Conservation (phyloP, 1,140 invertebrate species). For the Glossosoma conforme region DNA sequence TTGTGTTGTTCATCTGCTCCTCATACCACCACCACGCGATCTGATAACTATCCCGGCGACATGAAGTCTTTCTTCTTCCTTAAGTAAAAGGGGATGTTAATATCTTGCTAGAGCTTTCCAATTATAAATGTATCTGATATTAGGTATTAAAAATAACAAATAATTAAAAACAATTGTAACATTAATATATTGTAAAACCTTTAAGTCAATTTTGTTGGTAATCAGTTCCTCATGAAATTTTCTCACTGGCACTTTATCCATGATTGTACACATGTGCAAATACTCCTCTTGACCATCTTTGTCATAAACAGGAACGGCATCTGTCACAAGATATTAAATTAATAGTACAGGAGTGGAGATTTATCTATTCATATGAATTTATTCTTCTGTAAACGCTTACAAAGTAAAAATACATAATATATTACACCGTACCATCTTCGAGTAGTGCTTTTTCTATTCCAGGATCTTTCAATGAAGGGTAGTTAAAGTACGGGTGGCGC, state of each 20-base stretch:
- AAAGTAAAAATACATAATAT: not conserved
- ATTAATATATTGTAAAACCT: too few species aligned
- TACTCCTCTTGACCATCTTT: conserved; percentile 13
- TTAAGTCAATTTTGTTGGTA: conserved; percentile 15
- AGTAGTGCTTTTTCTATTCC: conserved; percentile 6
- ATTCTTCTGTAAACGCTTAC: not conserved
- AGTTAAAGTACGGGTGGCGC: conserved; percentile 17
- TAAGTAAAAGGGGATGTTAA: too few species aligned
- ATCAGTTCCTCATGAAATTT: conserved; percentile 9
- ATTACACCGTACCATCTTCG: conserved; percentile 5
- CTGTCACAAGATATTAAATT: conserved; percentile 4
- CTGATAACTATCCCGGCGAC: too few species aligned
- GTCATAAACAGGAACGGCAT: conserved; percentile 2
- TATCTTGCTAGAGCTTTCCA: too few species aligned
- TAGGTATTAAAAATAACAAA: too few species aligned
- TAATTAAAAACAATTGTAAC: too few species aligned
- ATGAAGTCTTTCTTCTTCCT: too few species aligned
- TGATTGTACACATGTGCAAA: conserved; percentile 13
- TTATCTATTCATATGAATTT: not conserved
- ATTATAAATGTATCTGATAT: too few species aligned
- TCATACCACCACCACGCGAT: too few species aligned
- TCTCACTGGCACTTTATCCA: conserved; percentile 7
- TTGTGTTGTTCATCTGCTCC: too few species aligned
- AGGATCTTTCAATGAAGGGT: conserved; percentile 14
- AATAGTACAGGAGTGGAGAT: not conserved